Conservation (phyloP, 2,888 invertebrate species). For the Podotricha telesiphe region DNA sequence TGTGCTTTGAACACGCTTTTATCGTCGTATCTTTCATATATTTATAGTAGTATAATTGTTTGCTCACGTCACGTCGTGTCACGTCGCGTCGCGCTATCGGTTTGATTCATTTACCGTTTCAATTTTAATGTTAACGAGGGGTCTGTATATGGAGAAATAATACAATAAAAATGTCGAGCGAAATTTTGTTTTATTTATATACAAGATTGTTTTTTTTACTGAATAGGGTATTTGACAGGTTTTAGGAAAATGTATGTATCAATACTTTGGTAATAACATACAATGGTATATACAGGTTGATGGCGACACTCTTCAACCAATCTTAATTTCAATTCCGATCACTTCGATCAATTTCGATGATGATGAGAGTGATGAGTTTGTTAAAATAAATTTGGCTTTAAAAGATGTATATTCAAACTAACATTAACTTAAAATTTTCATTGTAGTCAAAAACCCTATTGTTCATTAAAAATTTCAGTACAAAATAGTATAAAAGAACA, state of each 20-base stretch:
- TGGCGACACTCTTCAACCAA: not conserved
- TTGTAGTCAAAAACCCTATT: not conserved
- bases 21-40: constrained; percentile 66
- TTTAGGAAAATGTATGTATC: not conserved
- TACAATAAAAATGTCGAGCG: constrained; percentile 71
- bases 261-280: too few species aligned
- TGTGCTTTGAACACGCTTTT: constrained; percentile 77
- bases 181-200: constrained; percentile 56
- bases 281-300: too few species aligned
- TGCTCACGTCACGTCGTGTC: constrained; percentile 48
- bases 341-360: too few species aligned
- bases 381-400: too few species aligned
- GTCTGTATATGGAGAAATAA: constrained; percentile 72
- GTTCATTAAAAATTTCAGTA: constrained; percentile 29
- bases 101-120: constrained; percentile 50
- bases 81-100: constrained; percentile 49
- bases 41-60: constrained; percentile 70
- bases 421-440: not conserved
- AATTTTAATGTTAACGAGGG: constrained; percentile 71
- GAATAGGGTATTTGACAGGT: constrained; percentile 9
- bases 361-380: too few species aligned
- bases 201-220: not conserved
- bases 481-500: constrained; percentile 26
- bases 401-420: too few species aligned
- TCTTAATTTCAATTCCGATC: too few species aligned